A percentile compares a stretch with the other conserved stretches of the same genome.
phyloP scores from a whole-genome alignment of 2,113 vertebrate genomes.

The Paraplagusia blochii region DNA sequence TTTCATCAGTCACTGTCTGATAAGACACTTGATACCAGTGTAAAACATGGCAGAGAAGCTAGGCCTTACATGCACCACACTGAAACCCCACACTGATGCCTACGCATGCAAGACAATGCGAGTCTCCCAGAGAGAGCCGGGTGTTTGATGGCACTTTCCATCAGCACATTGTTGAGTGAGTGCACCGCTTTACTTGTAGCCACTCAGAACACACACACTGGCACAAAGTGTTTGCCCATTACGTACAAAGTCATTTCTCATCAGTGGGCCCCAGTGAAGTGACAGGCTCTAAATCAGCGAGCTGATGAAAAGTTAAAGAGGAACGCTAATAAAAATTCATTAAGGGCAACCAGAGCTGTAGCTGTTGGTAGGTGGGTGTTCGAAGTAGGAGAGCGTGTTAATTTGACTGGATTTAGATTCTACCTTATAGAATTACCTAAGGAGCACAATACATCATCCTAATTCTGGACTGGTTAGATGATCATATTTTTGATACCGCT shows the following conservation, averaged over 20 bases:
- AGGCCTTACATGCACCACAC: conserved; percentile 24
- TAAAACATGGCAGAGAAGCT: conserved; percentile 49
- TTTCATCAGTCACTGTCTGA: conserved; percentile 41
- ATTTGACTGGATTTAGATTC: conserved; percentile 18
- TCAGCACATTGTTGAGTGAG: conserved; percentile 35
- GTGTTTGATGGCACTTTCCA: conserved; percentile 53
- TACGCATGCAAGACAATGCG: conserved; percentile 39
- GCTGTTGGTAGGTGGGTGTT: neutral
- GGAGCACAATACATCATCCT: conserved; percentile 4
- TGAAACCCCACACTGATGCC: conserved; percentile 55
- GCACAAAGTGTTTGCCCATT: conserved; percentile 25
- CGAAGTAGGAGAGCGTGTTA: neutral
- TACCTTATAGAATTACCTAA: conserved; percentile 14
- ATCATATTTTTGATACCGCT: neutral
- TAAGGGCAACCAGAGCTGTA: conserved; percentile 2
- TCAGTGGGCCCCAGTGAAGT: conserved; percentile 23
- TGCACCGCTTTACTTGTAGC: conserved; percentile 30
- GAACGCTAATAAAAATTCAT: conserved; percentile 22
- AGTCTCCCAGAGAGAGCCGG: conserved; percentile 28
- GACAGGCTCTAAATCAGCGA: conserved; percentile 36
- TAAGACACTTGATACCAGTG: conserved; percentile 52
- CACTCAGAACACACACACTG: conserved; percentile 2
- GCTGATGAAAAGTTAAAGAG: conserved; percentile 41
- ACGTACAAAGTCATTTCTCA: conserved; percentile 34
- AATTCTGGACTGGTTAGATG: conserved; percentile 1